Base-by-base conservation (phyloP, 2,888 invertebrate species). In the Phaonia tiefii region DNA sequence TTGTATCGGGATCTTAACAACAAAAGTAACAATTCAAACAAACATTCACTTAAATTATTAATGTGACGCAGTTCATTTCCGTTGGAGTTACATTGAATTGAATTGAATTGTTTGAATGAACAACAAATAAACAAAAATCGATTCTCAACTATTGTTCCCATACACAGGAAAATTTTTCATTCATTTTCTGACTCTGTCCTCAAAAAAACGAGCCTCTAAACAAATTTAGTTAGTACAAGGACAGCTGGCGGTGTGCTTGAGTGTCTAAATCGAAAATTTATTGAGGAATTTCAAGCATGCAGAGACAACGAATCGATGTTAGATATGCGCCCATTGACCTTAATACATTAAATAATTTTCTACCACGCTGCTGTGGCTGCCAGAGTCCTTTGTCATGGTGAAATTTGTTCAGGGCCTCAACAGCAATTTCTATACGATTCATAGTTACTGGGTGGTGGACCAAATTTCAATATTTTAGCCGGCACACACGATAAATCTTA, bases 41-140 rank as follows among this genome's bases (percentile, higher is more conserved):
- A 51, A 17, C 37, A 63, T 60, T 65, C 51, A 49, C 63, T 75
- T 58, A 63, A 70, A 74, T 70, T 79, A 70, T 74, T 65, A 25
- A 70, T 70, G 74, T 71, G 56, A 66, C 75, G 46, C 31, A 65
- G 58, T 79, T 56, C 31, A 66, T 75, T 79, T 79, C 79, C 79
- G 74, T 69, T 79, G 22, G 22, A 26, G 8, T 37, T 31, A 22
- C 51, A 51, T 51, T 51, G 51, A 20, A 51, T 22, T 10, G 22
- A 7, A 22, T 2, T 1, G 7, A 17, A 1, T 20, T 11, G 20
- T 20, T 11, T 20, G 5, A 22, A 31, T 49, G n/a, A 15, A 15
- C 49, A 49, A 49, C n/a, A 49, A 49, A n/a, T 15, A 15, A 1
- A 49, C 49, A 15, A 49, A 49, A 20, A 51, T 51, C n/a, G 20